Percentiles rank a stretch among this genome's conserved stretches.
Evolutionary conservation across 2,797 vertebrate species (phyloP).

Genomic region (Sternarchorhynchus goeldii): DNA sequence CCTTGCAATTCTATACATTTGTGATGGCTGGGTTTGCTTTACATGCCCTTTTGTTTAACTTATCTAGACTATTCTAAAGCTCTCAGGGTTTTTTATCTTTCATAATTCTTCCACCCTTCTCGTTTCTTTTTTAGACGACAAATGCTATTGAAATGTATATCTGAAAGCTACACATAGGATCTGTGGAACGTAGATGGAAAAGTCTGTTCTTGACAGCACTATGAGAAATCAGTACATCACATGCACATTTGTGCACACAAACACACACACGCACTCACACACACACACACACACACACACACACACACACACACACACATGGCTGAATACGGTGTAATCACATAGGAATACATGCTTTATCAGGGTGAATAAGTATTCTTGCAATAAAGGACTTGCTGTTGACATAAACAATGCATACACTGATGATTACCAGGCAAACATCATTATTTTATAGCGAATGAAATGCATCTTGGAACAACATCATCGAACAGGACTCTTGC

Average conservation of each 20-base stretch:
- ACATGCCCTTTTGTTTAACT: constrained; percentile 32
- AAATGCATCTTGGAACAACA: constrained; percentile 60
- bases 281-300: constrained; percentile 41
- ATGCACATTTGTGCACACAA: constrained; percentile 1
- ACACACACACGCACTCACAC: constrained; percentile 34
- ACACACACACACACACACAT: constrained; percentile 31
- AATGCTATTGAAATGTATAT: constrained; percentile 65
- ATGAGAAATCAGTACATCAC: constrained; percentile 47
- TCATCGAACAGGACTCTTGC: constrained; percentile 54
- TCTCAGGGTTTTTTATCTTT: constrained; percentile 41
- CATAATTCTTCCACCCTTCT: constrained; percentile 46
- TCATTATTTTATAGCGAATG: constrained; percentile 61
- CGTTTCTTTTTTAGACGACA: constrained; percentile 47
- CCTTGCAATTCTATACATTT: background rate
- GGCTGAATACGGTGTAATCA: constrained; percentile 56
- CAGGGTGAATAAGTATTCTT: constrained; percentile 50
- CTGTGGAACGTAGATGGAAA: constrained; percentile 46
- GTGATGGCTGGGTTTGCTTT: constrained; percentile 26
- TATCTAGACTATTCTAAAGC: constrained; percentile 34
- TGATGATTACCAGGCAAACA: constrained; percentile 69
- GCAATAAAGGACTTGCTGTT: constrained; percentile 51
- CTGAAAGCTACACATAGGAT: constrained; percentile 33
- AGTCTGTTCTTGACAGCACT: constrained; percentile 58
- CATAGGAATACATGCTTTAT: constrained; percentile 50
- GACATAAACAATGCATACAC: constrained; percentile 53